These are phyloP conservation scores for Amphiura filiformis DNA, from an alignment of 35 echinoderm and acorn worm species.

Conservation along the genomic window DNA sequence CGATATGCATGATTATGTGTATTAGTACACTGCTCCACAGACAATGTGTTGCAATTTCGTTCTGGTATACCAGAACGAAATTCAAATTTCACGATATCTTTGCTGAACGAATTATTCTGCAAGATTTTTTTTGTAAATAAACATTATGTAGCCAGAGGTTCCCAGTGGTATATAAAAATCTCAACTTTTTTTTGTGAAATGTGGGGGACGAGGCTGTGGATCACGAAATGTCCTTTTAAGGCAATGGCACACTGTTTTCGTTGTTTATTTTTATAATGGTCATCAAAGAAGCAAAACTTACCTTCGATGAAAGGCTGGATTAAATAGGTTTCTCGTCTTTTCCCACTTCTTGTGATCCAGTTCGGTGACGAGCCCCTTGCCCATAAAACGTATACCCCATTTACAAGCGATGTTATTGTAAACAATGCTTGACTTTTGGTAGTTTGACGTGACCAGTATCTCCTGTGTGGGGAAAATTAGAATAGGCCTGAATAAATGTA, in stretches of 20 bases:
- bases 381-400: constrained; percentile 69
- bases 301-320: constrained; percentile 79
- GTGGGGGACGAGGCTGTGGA: too few relatives aligned
- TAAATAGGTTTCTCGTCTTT: constrained; percentile 59
- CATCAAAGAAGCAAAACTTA: constrained; percentile 25
- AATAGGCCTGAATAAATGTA: not conserved
- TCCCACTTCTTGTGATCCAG: constrained; percentile 62
- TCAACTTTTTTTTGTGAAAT: too few relatives aligned
- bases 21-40: too few relatives aligned
- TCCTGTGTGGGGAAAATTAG: not conserved
- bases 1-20: too few relatives aligned
- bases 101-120: too few relatives aligned
- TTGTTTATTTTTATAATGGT: not conserved
- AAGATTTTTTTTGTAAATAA: too few relatives aligned
- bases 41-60: too few relatives aligned
- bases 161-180: too few relatives aligned
- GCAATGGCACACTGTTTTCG: not conserved
- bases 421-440: not conserved
- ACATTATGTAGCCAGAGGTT: too few relatives aligned
- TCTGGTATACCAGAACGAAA: too few relatives aligned
- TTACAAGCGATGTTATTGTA: constrained; percentile 21
- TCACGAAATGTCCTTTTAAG: too few relatives aligned
- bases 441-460: not conserved
- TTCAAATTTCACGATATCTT: too few relatives aligned
- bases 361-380: constrained; percentile 66